Percentiles rank a stretch among this genome's conserved stretches.
phyloP scores from a whole-genome alignment of 1,140 invertebrate species.

The Leptinotarsa lineolata region DNA sequence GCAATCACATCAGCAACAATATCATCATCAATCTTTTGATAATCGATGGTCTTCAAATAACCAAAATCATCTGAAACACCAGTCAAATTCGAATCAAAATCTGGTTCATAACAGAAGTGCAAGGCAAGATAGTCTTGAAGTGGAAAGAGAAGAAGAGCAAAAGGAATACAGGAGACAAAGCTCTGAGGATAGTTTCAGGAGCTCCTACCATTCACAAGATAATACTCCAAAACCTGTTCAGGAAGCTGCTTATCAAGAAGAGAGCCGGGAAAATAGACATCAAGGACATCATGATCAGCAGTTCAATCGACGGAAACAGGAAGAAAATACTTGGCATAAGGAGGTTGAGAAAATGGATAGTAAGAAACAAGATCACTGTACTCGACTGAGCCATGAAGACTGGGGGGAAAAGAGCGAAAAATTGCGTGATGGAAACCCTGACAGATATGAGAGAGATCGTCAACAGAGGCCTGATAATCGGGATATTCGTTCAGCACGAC shows the following conservation, averaged over 20 bases:
- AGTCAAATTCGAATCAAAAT: not conserved
- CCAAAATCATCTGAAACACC: conserved; percentile 8
- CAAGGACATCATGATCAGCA: conserved; percentile 17
- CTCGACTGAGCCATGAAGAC: conserved; percentile 27
- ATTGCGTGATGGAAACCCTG: conserved; percentile 40
- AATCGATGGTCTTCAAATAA: conserved; percentile 23
- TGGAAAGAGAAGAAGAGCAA: conserved; percentile 35
- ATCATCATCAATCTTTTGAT: conserved; percentile 24
- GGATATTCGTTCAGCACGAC: conserved; percentile 62
- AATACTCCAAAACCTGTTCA: not conserved
- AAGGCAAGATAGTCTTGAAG: conserved; percentile 39
- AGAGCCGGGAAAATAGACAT: conserved; percentile 12
- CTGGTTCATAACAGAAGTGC: conserved; percentile 25
- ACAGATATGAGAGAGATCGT: conserved; percentile 38
- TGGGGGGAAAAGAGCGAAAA: conserved; percentile 42
- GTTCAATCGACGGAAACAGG: conserved; percentile 28
- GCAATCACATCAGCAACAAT: not conserved
- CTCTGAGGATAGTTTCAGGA: conserved; percentile 45
- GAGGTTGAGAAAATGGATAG: conserved; percentile 25
- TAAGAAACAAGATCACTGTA: conserved; percentile 11
- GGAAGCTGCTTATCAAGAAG: conserved; percentile 14
- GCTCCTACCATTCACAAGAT: conserved; percentile 34
- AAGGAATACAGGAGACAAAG: conserved; percentile 44
- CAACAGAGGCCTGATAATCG: conserved; percentile 63
- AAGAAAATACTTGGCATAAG: conserved; percentile 36